These are phyloP conservation scores for Nothura maculosa DNA, from an alignment of 2,797 vertebrate genomes.

Conservation along the genomic window DNA sequence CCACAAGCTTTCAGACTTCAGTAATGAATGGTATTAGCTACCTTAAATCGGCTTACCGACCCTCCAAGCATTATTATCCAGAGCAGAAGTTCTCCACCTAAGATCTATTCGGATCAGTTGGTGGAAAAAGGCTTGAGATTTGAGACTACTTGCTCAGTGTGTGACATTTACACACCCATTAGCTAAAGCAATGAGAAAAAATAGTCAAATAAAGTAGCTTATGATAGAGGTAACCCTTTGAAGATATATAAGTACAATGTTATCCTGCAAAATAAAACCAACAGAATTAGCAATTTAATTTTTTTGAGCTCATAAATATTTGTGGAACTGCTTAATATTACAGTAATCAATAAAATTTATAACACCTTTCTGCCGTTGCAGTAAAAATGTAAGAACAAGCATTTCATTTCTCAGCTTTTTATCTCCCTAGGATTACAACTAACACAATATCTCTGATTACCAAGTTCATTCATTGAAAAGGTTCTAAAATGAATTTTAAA, in stretches of 20 bases:
- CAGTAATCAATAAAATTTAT: neutral
- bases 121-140: neutral
- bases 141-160: neutral
- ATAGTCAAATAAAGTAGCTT: neutral
- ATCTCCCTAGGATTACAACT: neutral
- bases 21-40: neutral
- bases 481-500: neutral
- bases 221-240: neutral
- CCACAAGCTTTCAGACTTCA: neutral
- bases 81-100: neutral
- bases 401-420: neutral
- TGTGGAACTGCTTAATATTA: neutral
- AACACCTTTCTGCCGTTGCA: neutral
- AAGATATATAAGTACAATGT: neutral
- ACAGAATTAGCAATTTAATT: neutral
- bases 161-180: neutral
- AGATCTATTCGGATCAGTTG: conserved; percentile 14
- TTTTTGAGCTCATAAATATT: neutral
- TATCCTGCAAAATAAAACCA: neutral
- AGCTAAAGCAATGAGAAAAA: neutral
- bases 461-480: neutral
- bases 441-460: neutral
- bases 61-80: neutral
- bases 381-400: neutral
- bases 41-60: neutral